Evolutionary conservation across 2,113 vertebrate genomes (phyloP).

Genomic region (Loxodonta africana): DNA sequence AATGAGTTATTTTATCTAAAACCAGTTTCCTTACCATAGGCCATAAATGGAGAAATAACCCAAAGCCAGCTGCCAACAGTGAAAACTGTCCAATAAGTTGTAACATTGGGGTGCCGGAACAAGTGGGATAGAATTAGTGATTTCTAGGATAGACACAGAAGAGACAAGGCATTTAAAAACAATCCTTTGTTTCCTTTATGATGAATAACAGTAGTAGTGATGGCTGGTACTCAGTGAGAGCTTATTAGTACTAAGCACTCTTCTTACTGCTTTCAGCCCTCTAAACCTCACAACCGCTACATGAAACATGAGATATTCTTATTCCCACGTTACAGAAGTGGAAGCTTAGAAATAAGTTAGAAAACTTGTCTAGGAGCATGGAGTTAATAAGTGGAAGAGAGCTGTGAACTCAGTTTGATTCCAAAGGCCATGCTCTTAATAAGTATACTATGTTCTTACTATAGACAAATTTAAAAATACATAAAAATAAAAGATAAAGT

Average conservation of each 20-base stretch:
- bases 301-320: not conserved
- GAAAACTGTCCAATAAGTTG: slow-evolving; percentile 96
- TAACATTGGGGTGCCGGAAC: slow-evolving; percentile 95
- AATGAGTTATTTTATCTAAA: slow-evolving; percentile 51
- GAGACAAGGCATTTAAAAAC: slow-evolving; percentile 68
- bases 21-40: slow-evolving; percentile 93
- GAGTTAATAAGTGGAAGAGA: not conserved
- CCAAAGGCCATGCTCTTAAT: not conserved
- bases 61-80: slow-evolving; percentile 96
- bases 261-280: not conserved
- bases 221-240: not conserved
- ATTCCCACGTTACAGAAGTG: not conserved
- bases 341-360: not conserved
- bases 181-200: not conserved
- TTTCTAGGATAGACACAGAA: slow-evolving; percentile 90
- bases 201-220: not conserved
- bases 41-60: slow-evolving; percentile 97
- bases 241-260: not conserved
- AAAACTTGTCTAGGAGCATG: slow-evolving; percentile 10
- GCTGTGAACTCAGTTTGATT: not conserved
- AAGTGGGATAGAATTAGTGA: slow-evolving; percentile 94
- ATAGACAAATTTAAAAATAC: slow-evolving; percentile 34
- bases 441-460: not conserved
- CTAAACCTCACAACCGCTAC: not conserved
- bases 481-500: not conserved